Evolutionary conservation across 1,140 invertebrate species (phyloP).

Genomic region (Stegodyphus dumicola): DNA sequence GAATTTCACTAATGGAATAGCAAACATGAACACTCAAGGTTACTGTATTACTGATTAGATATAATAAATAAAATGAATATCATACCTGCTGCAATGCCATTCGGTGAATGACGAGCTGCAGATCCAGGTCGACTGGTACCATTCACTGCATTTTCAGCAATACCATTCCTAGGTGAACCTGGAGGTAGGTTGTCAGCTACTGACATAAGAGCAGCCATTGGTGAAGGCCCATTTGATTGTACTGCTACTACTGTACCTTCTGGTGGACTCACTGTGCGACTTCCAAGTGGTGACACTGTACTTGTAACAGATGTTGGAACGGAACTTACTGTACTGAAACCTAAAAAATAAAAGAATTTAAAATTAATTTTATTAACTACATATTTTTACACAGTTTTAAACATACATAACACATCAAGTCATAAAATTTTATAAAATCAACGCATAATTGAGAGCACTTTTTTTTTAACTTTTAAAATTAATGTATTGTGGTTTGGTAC

Average conservation of each 20-base stretch:
- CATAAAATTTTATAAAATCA: too few relatives aligned
- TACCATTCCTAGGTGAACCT: conserved; percentile 46
- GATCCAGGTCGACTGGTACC: conserved; percentile 59
- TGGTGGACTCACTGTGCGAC: conserved; percentile 36
- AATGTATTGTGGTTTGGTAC: too few relatives aligned
- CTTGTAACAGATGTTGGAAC: conserved; percentile 45
- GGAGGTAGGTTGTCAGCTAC: conserved; percentile 59
- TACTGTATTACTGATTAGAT: too few relatives aligned
- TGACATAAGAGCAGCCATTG: conserved; percentile 62
- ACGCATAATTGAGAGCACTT: too few relatives aligned
- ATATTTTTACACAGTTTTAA: too few relatives aligned
- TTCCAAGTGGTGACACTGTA: conserved; percentile 38
- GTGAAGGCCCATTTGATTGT: conserved; percentile 44
- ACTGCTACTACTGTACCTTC: conserved; percentile 46
- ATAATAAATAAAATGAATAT: not conserved
- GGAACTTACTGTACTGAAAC: conserved; percentile 44
- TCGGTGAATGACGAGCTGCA: conserved; percentile 57
- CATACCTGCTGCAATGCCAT: conserved; percentile 28
- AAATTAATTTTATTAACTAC: too few relatives aligned
- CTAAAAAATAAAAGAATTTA: conserved; percentile 19
- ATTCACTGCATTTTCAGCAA: conserved; percentile 20
- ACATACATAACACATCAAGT: too few relatives aligned
- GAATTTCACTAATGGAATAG: too few relatives aligned
- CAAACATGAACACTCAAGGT: too few relatives aligned
- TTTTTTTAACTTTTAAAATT: too few relatives aligned